phyloP scores from a whole-genome alignment of 2,888 invertebrate genomes.

The Cephus sareptanus region DNA sequence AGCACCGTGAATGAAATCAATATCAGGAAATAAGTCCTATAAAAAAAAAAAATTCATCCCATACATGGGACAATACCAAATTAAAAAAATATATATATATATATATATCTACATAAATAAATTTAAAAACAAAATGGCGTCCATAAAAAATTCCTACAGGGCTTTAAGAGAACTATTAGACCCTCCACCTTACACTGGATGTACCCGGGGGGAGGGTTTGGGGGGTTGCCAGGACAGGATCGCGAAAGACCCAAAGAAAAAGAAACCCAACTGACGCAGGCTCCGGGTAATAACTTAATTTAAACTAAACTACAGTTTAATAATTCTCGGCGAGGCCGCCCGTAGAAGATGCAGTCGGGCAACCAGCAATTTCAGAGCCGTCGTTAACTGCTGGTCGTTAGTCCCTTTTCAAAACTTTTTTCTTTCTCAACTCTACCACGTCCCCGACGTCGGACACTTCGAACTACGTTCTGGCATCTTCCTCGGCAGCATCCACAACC shows the following conservation, averaged over 20 bases:
- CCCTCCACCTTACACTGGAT: neutral
- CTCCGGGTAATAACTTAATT: slow-evolving; percentile 66
- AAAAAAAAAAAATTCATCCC: neutral
- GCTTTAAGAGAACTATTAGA: neutral
- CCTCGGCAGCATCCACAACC: slow-evolving; percentile 18
- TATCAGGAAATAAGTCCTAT: neutral
- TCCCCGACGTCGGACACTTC: neutral
- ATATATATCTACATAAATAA: neutral
- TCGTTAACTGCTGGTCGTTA: slow-evolving; percentile 67
- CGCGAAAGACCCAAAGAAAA: neutral
- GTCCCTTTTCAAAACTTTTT: slow-evolving; percentile 67
- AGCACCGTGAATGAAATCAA: neutral
- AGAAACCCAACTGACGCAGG: slow-evolving; percentile 50
- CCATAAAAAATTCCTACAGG: neutral
- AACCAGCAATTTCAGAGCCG: slow-evolving; percentile 67
- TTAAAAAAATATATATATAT: neutral
- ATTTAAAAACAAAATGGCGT: neutral
- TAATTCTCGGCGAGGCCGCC: slow-evolving; percentile 62
- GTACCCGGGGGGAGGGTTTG: neutral
- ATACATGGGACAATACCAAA: neutral
- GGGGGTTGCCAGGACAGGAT: neutral
- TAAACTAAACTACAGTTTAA: slow-evolving; percentile 68
- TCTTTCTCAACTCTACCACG: slow-evolving; percentile 50
- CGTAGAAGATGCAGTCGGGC: slow-evolving; percentile 56
- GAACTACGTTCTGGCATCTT: slow-evolving; percentile 5